Base-by-base conservation (phyloP, 2,888 invertebrate genomes). In the Stenchaetothrips biformis region DNA sequence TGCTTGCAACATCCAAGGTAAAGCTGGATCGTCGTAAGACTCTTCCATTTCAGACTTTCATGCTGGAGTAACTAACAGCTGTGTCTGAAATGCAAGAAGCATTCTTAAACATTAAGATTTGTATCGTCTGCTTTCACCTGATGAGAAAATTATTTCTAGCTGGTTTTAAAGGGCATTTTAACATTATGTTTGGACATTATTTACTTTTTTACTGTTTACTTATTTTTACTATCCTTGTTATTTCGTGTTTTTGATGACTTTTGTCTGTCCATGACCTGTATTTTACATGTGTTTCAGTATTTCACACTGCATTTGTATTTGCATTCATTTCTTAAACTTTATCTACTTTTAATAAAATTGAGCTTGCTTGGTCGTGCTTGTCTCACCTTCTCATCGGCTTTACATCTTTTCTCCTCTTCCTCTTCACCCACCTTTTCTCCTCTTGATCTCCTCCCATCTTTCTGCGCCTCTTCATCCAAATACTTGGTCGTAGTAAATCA, bases 1-100 rank as follows among this genome's bases (percentile, higher is more conserved):
- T 96, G 96, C 87, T 88, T 95, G 79, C 67, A 11, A 74, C 67
- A 25, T 21, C 67, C 25, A 74, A 74, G 83, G 91, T 91, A 83
- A 90, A 91, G 89, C 87, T 96, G 21, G 92, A 92, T 83, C 89
- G 90, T 81, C 67, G 67, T 74, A 74, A 74, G 25, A 74, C 67
- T 11, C 21, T 74, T 21, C 67, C 67, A 25, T 74, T 74, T 25
- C 67, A 74, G 11, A 25, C 67, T 9, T 74, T 74, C 25, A 74
- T 25, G 21, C 67, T 74, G 0, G 67, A 74, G 25, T 74, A 74
- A 25, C 37, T 37, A 37, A 1, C 37, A 2, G 37, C 37, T 37
- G 37, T 1, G 37, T 37, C 37, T 37, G 37, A 37, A 37, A 37
- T 37, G 1, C 37, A 37, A 37, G 37, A 37, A 37, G 37, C 37